Evolutionary conservation across 2,888 invertebrate species (phyloP).

Genomic region (Leucophora obtusa): DNA sequence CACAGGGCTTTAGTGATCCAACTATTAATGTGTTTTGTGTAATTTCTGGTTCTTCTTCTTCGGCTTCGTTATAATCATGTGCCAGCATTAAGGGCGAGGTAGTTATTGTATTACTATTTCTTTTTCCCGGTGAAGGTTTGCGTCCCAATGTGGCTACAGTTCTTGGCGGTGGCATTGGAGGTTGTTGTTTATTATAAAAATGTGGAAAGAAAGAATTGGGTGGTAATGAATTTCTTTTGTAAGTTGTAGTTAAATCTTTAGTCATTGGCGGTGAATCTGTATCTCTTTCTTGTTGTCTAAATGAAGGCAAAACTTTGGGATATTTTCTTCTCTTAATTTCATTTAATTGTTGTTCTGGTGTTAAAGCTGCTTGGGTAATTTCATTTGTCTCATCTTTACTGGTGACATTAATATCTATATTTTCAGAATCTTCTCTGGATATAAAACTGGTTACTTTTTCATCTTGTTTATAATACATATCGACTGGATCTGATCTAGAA

Average conservation of each 20-base stretch:
- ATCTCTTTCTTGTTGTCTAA: slow-evolving; percentile 34
- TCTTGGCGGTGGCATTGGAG: slow-evolving; percentile 87
- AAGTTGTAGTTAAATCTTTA: slow-evolving; percentile 66
- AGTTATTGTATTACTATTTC: slow-evolving; percentile 77
- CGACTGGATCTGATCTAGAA: slow-evolving; percentile 85
- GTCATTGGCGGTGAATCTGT: slow-evolving; percentile 68
- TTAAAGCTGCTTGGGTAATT: slow-evolving; percentile 76
- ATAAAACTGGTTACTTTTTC: slow-evolving; percentile 79
- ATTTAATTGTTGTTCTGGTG: slow-evolving; percentile 85
- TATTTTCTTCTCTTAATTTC: slow-evolving; percentile 88
- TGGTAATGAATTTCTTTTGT: slow-evolving; percentile 84
- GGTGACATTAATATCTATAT: slow-evolving; percentile 84
- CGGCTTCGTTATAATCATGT: slow-evolving; percentile 77
- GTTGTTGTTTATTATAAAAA: slow-evolving; percentile 75
- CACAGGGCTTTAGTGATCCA: slow-evolving; percentile 80
- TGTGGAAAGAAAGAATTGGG: slow-evolving; percentile 77
- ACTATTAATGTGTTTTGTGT: slow-evolving; percentile 81
- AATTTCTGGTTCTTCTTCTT: slow-evolving; percentile 79
- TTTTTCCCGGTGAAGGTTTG: slow-evolving; percentile 69
- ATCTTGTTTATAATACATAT: slow-evolving; percentile 79
- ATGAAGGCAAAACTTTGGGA: slow-evolving; percentile 91
- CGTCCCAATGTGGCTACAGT: slow-evolving; percentile 84
- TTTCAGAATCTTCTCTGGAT: slow-evolving; percentile 75
- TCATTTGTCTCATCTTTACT: slow-evolving; percentile 81
- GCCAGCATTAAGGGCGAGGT: slow-evolving; percentile 79